Base-by-base conservation (phyloP, 2,888 invertebrate species). In the Orgyia antiqua region DNA sequence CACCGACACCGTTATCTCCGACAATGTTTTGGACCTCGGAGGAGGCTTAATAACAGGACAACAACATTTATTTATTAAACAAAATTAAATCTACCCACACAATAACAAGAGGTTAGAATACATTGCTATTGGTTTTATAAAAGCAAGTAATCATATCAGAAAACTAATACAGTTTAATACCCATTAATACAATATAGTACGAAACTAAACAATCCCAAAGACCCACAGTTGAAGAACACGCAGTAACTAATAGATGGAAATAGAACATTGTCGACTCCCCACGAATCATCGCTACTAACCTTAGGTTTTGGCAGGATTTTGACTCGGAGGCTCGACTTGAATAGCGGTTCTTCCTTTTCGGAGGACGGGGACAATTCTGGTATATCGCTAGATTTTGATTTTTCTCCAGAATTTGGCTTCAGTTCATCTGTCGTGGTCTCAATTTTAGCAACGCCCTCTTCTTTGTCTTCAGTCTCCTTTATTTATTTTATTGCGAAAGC, bases 1-100 rank as follows among this genome's bases (percentile, higher is more conserved):
- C 71, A 86, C 86, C 61, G 86, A 86, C 73, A 86, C 86, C 72
- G 86, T 86, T 45, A 86, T 83, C 65, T 71, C 86, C 52, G 84
- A 83, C 58, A 82, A 77, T 41, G 83, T 74, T 79, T 83, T 82
- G 49, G 84, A 82, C 73, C 82, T 80, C 67, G 83, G 71, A 51
- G 82, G 67, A 72, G 73, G 79, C 83, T 83, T 23, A 82, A 72
- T 51, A 72, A 75, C 51, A 78, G 69, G 73, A 79, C 62, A 79
- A 71, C 61, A 77, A 74, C 53, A 70, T 55, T 51, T 24, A 62
- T 79, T 78, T 66, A 79, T 60, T 75, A 68, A 23, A 61, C 53
- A 43, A 59, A 58, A 45, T 46, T 40, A 45, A 51, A 43, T 47
- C 45, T 42, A 51, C 46, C 53, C 45, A 61, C 42, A 48, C 33